Conservation (phyloP, 2,113 vertebrate species). For the Dipodomys ordii region DNA sequence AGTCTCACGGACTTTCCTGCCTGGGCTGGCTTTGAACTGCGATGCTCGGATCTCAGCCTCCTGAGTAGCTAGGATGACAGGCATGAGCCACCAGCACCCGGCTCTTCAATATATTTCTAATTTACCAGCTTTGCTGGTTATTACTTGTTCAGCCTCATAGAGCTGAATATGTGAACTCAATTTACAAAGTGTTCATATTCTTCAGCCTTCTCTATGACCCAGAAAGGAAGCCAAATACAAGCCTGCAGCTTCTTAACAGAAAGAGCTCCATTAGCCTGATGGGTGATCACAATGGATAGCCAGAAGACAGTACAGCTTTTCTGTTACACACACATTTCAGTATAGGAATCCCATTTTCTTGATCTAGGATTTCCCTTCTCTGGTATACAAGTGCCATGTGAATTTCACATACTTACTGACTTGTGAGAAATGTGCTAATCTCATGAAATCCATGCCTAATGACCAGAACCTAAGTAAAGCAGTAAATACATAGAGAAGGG, state of each 20-base stretch:
- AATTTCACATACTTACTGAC: conserved; percentile 37
- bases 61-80: too few relatives aligned
- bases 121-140: not conserved
- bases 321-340: conserved; percentile 20
- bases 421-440: conserved; percentile 56
- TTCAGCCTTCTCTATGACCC: conserved; percentile 6
- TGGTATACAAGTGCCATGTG: not conserved
- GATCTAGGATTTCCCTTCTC: conserved; percentile 39
- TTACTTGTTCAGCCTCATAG: not conserved
- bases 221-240: not conserved
- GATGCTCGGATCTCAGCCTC: too few relatives aligned
- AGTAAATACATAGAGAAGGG: conserved; percentile 40
- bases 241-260: conserved; percentile 30
- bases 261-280: not conserved
- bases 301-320: not conserved
- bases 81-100: too few relatives aligned
- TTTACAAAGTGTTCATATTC: conserved; percentile 17
- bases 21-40: too few relatives aligned
- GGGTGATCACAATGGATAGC: not conserved
- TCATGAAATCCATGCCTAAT: conserved; percentile 49
- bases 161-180: not conserved
- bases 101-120: not conserved
- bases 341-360: conserved; percentile 31
- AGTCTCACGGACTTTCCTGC: too few relatives aligned
- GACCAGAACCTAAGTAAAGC: conserved; percentile 41